Conservation (phyloP, 2,888 invertebrate genomes). For the Stenodema calcarata region DNA sequence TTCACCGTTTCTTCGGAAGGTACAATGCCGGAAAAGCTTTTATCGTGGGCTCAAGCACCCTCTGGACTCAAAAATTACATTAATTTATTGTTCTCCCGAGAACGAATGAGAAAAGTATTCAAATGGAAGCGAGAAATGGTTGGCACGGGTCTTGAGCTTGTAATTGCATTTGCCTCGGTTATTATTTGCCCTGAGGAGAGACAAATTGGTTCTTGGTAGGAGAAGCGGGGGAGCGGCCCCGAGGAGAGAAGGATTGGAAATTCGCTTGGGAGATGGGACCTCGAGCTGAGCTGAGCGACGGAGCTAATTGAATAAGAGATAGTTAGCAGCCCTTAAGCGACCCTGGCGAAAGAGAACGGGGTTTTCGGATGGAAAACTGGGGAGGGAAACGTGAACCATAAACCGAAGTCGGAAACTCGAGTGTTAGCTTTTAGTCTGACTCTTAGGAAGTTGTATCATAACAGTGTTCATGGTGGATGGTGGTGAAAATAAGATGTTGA, state of each 20-base stretch:
- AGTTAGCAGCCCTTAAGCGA: constrained; percentile 33
- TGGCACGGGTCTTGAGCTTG: constrained; percentile 32
- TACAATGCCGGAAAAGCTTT: neutral
- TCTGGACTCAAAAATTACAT: constrained; percentile 3
- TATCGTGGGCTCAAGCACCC: neutral
- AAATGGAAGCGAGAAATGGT: constrained; percentile 38
- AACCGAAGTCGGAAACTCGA: neutral
- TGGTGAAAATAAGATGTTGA: too few species aligned
- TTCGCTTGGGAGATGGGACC: constrained; percentile 23
- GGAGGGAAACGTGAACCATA: neutral
- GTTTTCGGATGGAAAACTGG: neutral
- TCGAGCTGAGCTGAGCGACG: neutral
- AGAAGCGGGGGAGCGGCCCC: neutral
- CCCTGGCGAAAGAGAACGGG: neutral
- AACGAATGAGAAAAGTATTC: constrained; percentile 37
- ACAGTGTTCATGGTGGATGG: too few species aligned
- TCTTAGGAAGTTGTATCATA: neutral
- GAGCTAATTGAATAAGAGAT: constrained; percentile 36
- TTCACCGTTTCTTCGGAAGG: neutral
- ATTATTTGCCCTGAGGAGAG: constrained; percentile 42
- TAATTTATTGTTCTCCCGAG: constrained; percentile 8
- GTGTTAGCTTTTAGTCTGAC: neutral
- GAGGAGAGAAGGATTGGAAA: neutral
- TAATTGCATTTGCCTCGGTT: constrained; percentile 33
- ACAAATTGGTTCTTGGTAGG: constrained; percentile 24